Percentiles rank a stretch among this genome's conserved stretches.
These are phyloP conservation scores for Malacosoma neustria DNA, from an alignment of 2,888 invertebrate genomes.

Conservation along the genomic window DNA sequence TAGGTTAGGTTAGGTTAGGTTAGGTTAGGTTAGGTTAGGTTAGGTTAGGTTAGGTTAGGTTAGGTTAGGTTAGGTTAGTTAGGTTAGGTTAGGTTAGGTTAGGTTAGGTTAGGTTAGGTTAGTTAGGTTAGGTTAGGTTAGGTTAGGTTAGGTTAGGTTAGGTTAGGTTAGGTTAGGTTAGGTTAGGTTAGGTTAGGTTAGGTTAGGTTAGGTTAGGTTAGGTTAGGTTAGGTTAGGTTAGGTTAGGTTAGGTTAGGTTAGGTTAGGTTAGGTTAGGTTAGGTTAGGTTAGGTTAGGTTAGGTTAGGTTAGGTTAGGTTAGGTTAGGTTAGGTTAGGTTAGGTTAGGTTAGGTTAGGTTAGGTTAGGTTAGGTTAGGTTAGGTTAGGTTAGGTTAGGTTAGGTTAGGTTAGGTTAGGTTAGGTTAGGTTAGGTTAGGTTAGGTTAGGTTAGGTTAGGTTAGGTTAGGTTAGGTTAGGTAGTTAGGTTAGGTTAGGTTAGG, in stretches of 20 bases:
- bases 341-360: constrained; percentile 11
- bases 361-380: constrained; percentile 11
- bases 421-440: constrained; percentile 14
- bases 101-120: no score
- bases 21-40: no score
- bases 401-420: constrained; percentile 14
- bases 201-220: constrained; percentile 13
- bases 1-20: no score
- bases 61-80: no score
- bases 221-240: constrained; percentile 12
- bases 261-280: constrained; percentile 9
- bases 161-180: constrained; percentile 13
- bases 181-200: constrained; percentile 11
- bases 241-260: constrained; percentile 9
- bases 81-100: no score
- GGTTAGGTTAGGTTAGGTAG: constrained; percentile 13
- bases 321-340: constrained; percentile 11
- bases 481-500: constrained; percentile 10
- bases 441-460: constrained; percentile 12
- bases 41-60: no score
- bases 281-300: constrained; percentile 13
- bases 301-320: constrained; percentile 11
- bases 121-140: constrained; percentile 15
- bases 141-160: constrained; percentile 14
- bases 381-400: constrained; percentile 13